Base-by-base conservation (phyloP, 1,140 invertebrate genomes). In the Pemphigus obesinymphae region DNA sequence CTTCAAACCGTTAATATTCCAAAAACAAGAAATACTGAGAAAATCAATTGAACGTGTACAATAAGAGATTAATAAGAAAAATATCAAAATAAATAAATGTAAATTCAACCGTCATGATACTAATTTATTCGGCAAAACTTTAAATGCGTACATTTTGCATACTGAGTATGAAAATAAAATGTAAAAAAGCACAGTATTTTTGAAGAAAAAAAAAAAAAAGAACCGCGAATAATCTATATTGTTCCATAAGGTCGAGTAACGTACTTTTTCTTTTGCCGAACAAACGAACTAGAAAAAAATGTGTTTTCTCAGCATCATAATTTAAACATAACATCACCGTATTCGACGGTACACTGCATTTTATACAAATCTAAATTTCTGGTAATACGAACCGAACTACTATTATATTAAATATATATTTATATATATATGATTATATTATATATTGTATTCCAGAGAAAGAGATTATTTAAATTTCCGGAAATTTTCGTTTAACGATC, bases 171-270 rank as follows among this genome's bases (percentile, higher is more conserved):
- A 48, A 11, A 11, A 45, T 11, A 7, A 11, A 40, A 40, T 5
- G 37, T 5, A 40, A 40, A 40, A 45, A 45, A 45, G 48, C 23
- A 48, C 26, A 23, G 20, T 2, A 40, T 20, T 70, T 26, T 17
- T n/a, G 11, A 43, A 26, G 2, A 2, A 6, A 26, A 3, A 68
- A 15, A 13, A 68, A 68, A 40, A 45, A 0, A 17, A 26, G 37
- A 43, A 70, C 2, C 20, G 68, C 37, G 11, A 5, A 45, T n/a
- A n/a, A n/a, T n/a, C 43, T 45, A 45, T 45, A 50, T 31, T n/a
- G 50, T 50, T 73, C 45, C 45, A 73, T 50, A 50, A 73, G 26
- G 45, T 73, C 26, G 70, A 50, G 29, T 34, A 73, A 73, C 43
- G 45, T 34, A 8, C 8, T 73, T 48, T 73, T 50, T 29, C n/a